Evolutionary conservation across 2,797 vertebrate genomes (phyloP).

Genomic region (Synanceia verrucosa): DNA sequence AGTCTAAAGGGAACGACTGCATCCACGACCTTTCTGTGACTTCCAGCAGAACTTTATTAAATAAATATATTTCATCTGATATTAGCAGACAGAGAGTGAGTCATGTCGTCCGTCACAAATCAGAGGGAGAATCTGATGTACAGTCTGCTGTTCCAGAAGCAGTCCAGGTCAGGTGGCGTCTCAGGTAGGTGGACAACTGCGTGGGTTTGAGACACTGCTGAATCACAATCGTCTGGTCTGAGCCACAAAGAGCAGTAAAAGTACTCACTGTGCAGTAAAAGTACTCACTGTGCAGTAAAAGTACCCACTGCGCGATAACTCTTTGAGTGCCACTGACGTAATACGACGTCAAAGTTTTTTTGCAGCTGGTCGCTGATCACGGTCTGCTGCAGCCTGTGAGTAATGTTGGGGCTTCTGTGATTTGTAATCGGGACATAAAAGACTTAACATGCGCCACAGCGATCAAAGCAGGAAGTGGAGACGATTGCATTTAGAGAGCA

Average conservation of each 20-base stretch:
- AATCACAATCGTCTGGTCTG: background rate
- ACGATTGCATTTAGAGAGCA: no score
- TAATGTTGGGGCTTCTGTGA: no score
- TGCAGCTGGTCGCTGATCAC: no score
- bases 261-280: background rate
- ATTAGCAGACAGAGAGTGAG: constrained; percentile 3
- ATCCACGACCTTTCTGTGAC: background rate
- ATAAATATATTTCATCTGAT: no score
- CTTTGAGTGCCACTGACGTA: no score
- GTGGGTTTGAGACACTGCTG: constrained; percentile 7
- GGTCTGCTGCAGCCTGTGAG: no score
- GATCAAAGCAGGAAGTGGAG: no score
- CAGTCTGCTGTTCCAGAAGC: background rate
- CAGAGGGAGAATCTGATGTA: background rate
- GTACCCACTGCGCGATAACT: no score
- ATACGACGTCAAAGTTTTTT: no score
- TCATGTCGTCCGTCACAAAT: constrained; percentile 5
- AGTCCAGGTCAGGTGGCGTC: background rate
- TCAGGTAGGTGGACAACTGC: constrained; percentile 23
- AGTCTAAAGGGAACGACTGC: background rate
- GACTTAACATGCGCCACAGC: no score
- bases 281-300: background rate
- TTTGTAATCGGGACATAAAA: no score
- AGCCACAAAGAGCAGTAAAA: constrained; percentile 24
- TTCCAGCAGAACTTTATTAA: background rate